phyloP scores from a whole-genome alignment of 2,113 vertebrate species.

The Equus quagga region DNA sequence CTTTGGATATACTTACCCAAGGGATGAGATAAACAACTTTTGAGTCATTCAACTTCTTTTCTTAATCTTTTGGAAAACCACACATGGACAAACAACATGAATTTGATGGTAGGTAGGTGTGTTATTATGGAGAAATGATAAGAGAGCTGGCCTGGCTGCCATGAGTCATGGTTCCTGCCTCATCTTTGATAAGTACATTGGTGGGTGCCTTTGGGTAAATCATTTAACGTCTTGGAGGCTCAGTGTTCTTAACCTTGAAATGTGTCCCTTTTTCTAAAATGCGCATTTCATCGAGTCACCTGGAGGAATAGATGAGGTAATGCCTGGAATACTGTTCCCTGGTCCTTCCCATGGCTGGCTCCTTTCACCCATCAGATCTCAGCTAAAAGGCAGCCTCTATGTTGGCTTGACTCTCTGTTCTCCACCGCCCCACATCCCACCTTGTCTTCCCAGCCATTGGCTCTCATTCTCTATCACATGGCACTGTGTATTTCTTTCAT shows the following conservation, averaged over 20 bases:
- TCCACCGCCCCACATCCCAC: accelerated
- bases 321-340: not conserved
- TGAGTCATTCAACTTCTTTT: not conserved
- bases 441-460: accelerated
- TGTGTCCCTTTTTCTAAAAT: not conserved
- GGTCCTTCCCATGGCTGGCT: accelerated
- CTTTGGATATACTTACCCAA: not conserved
- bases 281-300: not conserved
- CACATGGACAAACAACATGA: not conserved
- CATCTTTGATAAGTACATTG: not conserved
- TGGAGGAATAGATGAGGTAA: not conserved
- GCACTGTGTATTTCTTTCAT: not conserved
- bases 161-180: accelerated
- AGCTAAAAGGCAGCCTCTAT: not conserved
- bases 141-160: not conserved
- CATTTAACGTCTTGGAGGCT: not conserved
- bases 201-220: not conserved
- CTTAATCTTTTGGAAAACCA: not conserved
- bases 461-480: not conserved
- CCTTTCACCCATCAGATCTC: not conserved
- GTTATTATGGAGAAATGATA: not conserved
- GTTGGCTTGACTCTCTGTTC: no score
- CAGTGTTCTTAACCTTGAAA: not conserved
- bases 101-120: not conserved
- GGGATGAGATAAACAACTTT: not conserved